Evolutionary conservation across 2,113 vertebrate species (phyloP).

Genomic region (Numenius arquata): DNA sequence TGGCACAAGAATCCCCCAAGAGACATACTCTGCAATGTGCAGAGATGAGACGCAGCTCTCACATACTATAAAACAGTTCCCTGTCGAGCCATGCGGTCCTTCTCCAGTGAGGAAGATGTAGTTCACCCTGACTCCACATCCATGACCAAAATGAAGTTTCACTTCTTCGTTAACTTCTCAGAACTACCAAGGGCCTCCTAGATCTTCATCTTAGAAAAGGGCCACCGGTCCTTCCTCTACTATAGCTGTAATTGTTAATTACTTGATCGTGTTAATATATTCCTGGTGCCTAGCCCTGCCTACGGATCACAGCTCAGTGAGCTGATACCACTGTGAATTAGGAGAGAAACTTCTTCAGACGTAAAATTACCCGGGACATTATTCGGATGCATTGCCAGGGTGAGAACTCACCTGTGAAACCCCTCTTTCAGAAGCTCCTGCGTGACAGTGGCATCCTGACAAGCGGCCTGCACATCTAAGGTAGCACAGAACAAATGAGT

Average conservation of each 20-base stretch:
- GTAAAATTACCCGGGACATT: accelerated
- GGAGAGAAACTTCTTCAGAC: background rate
- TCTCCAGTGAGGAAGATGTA: background rate
- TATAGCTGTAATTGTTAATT: background rate
- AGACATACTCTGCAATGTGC: accelerated
- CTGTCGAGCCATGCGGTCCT: accelerated
- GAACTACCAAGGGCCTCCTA: background rate
- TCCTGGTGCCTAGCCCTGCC: background rate
- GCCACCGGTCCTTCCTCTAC: background rate
- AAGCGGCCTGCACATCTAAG: conserved; percentile 40
- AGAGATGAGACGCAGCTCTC: background rate
- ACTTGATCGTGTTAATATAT: background rate
- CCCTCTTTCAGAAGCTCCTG: conserved; percentile 76
- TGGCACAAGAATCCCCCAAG: accelerated
- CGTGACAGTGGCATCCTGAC: conserved; percentile 46
- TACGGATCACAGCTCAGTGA: accelerated
- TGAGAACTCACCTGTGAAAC: conserved; percentile 73
- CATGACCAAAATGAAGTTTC: background rate
- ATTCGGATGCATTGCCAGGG: background rate
- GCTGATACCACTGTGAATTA: background rate
- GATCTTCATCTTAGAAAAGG: background rate
- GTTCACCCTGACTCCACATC: background rate
- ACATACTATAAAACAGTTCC: accelerated
- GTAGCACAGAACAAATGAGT: background rate
- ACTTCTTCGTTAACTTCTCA: background rate